Evolutionary conservation across 1,140 invertebrate species (phyloP), one percentile per base, ranked within the genome.

Genomic region (Platyscapa corneri): DNA sequence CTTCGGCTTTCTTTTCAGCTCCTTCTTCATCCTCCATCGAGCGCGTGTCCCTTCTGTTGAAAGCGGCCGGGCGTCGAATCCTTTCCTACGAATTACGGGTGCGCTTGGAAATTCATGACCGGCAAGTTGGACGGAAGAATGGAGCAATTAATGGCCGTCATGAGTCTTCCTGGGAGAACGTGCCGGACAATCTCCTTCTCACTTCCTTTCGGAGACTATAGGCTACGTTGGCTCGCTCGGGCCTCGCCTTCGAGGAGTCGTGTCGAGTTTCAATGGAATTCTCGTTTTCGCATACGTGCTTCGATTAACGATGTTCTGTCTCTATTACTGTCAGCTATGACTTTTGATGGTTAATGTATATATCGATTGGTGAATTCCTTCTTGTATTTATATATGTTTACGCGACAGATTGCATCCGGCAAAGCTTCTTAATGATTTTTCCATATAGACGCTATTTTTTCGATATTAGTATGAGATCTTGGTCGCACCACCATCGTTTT

Each of bases 131-230:
- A 85, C 37, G 87, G 84, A 90, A 90, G 88, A 89, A 90, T 88
- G 87, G 87, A 88, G 87, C 88, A 89, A 91, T 91, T 91, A 91
- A 90, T 90, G 88, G 87, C 75, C 86, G 86, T 83, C 87, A 85
- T 89, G 90, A 89, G 88, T 88, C 84, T 87, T 85, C 82, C 77
- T 60, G 56, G 37, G 84, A 82, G 84, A 82, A 84, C 87, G 87
- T 87, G 88, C 80, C n/a, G 85, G 87, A 88, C 88, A 85, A 86
- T 87, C 85, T 86, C 72, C 81, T 72, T 75, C 84, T 80, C 30
- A 30, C 77, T 79, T n/a, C 56, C 34, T 65, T 42, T 76, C 42
- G 30, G n/a, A 37, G 30, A 34, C 18, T 74, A 2, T 30, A 20
- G 34, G 16, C 78, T 12, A 78, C 30, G 42, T 34, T 56, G 3